Percentiles rank a stretch among this genome's conserved stretches.
Conservation (phyloP, 2,113 vertebrate species). For the Leptodactylus fuscus region DNA sequence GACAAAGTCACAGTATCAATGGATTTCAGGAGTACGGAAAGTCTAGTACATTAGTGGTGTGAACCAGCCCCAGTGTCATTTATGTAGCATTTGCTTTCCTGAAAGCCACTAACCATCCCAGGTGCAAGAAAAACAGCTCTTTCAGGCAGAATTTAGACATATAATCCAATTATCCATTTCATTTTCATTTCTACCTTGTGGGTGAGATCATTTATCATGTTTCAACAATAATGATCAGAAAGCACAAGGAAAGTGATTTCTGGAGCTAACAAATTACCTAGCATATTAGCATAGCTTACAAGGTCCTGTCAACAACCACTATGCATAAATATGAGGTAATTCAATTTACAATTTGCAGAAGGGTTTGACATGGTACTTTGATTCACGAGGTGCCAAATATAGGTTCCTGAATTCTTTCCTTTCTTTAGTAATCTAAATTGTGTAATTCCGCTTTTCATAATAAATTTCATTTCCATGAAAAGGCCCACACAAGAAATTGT, state of each 20-base stretch:
- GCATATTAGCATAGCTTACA: constrained; percentile 77
- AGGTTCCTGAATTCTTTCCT: constrained; percentile 69
- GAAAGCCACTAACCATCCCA: constrained; percentile 66
- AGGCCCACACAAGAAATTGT: constrained; percentile 67
- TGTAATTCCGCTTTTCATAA: constrained; percentile 65
- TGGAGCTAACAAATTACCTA: constrained; percentile 79
- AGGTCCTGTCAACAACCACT: constrained; percentile 75
- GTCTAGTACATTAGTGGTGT: too few relatives aligned
- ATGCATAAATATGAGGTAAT: constrained; percentile 78
- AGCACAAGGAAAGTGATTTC: constrained; percentile 75
- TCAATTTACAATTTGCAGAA: constrained; percentile 76
- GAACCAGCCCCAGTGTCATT: too few relatives aligned
- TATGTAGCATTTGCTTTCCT: background rate
- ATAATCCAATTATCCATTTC: constrained; percentile 82
- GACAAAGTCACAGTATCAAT: background rate
- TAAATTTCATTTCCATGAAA: too few relatives aligned
- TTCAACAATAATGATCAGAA: constrained; percentile 79
- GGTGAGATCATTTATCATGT: constrained; percentile 78
- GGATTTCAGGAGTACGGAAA: too few relatives aligned
- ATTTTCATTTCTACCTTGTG: constrained; percentile 78
- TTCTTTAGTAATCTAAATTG: too few relatives aligned
- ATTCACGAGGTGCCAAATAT: constrained; percentile 68
- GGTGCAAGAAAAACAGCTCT: constrained; percentile 72
- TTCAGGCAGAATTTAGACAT: constrained; percentile 74
- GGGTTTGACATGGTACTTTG: constrained; percentile 69